Base-by-base conservation (phyloP, 1,140 invertebrate genomes). In the Episyrphus balteatus region DNA sequence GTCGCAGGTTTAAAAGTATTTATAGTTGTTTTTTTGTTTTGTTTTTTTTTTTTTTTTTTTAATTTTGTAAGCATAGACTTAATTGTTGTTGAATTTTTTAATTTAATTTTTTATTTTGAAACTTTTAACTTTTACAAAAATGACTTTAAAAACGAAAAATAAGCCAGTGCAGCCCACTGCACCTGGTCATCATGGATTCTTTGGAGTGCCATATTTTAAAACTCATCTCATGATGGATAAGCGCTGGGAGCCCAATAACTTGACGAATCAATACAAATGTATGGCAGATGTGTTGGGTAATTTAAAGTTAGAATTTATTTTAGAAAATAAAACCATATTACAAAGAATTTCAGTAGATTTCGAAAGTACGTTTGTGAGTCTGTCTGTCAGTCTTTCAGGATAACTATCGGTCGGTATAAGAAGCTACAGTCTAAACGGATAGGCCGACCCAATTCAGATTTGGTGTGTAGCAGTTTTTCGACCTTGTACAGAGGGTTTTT, bases 281-380 rank as follows among this genome's bases (percentile, higher is more conserved):
- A 64, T 67, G 59, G 48, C 55, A 5, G 54, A 66, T 42, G 47
- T 66, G 44, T 47, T 67, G 13, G 52, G 64, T 66, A 46, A 59
- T 54, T 49, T 26, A 47, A 44, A n/a, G n/a, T n/a, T n/a, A n/a
- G n/a, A n/a, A n/a, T n/a, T n/a, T n/a, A n/a, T n/a, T n/a, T n/a
- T n/a, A n/a, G n/a, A n/a, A n/a, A n/a, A n/a, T n/a, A n/a, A n/a
- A n/a, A n/a, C n/a, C n/a, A n/a, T n/a, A n/a, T n/a, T n/a, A n/a
- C n/a, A n/a, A n/a, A n/a, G n/a, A n/a, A n/a, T n/a, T n/a, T n/a
- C n/a, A n/a, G n/a, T n/a, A 8, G 21, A 26, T 26, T 26, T 5
- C 21, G 21, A 26, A 26, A 26, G 8, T 26, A 26, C 8, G 21
- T n/a, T n/a, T n/a, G n/a, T n/a, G n/a, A n/a, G n/a, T n/a, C n/a